Evolutionary conservation across 1,140 invertebrate species (phyloP), one percentile per base, ranked within the genome.

Genomic region (Lepidurus apus): DNA sequence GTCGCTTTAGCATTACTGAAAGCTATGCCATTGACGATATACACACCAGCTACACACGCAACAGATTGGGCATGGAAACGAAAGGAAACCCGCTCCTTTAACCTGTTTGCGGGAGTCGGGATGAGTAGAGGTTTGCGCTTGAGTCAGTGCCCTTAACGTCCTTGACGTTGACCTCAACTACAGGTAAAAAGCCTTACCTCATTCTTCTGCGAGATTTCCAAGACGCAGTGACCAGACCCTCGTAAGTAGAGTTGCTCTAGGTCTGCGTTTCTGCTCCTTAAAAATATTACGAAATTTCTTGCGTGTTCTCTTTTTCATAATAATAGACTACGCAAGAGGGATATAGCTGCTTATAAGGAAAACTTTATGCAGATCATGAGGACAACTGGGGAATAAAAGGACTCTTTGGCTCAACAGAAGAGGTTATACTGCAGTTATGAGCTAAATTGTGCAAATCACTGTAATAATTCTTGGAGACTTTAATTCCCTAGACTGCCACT

Each of bases 51-150:
- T 65, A n/a, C n/a, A 13, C 17, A 65, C 53, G 53, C 13, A 17
- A 17, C 13, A 65, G 53, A 21, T 65, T 65, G n/a, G 53, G 53
- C 13, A n/a, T 7, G 17, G 53, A 17, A 11, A 21, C 17, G 53
- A 65, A 7, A n/a, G 53, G 7, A 65, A 65, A 0, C 5, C 53
- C 17, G 21, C 53, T 17, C 7, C 53, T 21, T 65, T 65, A 65
- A 65, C 53, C 53, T 65, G 53, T 65, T 65, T 65, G 53, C 53
- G 13, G 53, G 53, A 65, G 53, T 65, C 53, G 53, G 21, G 53
- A 65, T 7, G 53, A 65, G 13, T 21, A 65, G 53, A 65, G 53
- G 53, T 65, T 6, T 13, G 17, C 17, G 17, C 53, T 65, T 65
- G 21, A 65, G 53, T 65, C 53, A 65, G 9, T 65, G 53, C n/a